Evolutionary conservation across 2,888 invertebrate genomes (phyloP), one percentile per base, ranked within the genome.

Genomic region (Conomelus anceps): DNA sequence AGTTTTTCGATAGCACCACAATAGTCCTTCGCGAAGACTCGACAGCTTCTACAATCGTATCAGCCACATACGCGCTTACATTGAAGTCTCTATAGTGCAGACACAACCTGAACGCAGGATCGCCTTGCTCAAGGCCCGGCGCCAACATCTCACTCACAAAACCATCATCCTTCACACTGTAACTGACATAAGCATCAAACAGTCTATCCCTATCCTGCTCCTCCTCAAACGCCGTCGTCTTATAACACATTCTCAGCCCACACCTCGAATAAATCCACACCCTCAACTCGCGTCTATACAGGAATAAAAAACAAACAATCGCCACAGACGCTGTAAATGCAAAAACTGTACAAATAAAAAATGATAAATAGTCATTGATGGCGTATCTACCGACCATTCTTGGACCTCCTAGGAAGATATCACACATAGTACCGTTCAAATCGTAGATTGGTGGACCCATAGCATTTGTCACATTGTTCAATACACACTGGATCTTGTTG

Each of bases 101-200:
- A 93, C 98, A 98, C 91, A 99, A 95, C 90, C 98, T 95, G 94
- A 98, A 98, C 91, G 96, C 96, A 84, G 97, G 96, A 92, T 97
- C 96, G 90, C 96, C 95, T 90, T 95, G 95, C 94, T 98, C 98
- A 91, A 99, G 95, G 89, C 97, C 97, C 22, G 97, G 97, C 89
- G 97, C 97, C 92, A 99, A 94, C 92, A 98, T 97, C 93, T 98
- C 97, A 92, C 96, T 96, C 84, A 98, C 98, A 93, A 98, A 98
- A 88, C 96, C 96, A 93, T 98, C 98, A 93, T 99, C 98, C 93
- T 98, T 97, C 90, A 97, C 96, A 93, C 98, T 98, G 94, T 99
- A 99, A 92, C 98, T 97, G 91, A 99, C 96, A 94, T 99, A 99
- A 89, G 98, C 98, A 94, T 99, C 99, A 93, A 98, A 99, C 88